Evolutionary conservation across 1,140 invertebrate species (phyloP), one percentile per base, ranked within the genome.

Genomic region (Amyelois transitella): DNA sequence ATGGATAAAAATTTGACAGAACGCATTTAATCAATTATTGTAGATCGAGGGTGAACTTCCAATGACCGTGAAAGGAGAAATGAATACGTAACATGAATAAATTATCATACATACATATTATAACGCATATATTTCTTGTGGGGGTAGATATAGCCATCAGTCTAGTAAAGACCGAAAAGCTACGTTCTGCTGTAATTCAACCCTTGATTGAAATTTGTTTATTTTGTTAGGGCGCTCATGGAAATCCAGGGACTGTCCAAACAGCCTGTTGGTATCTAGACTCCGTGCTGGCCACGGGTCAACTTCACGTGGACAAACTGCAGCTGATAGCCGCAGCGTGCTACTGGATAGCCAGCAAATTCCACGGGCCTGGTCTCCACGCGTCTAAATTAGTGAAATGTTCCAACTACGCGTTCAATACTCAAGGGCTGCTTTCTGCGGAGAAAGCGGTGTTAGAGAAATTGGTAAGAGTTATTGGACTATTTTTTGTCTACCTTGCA

Each of bases 331-430:
- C 73, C 3, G 65, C 76, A 0, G 79, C 81, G 1, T 78, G 77
- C 32, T 86, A 71, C 51, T 86, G 81, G 82, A 75, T 84, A 43
- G 68, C 79, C 0, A 66, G 72, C 53, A 86, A 86, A 48, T 48
- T 74, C 1, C 67, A 75, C 14, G 80, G 77, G 0, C 62, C 61
- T 0, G 52, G 49, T 0, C 22, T 53, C 0, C 43, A 59, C 2
- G 72, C 74, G 0, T 45, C 43, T 0, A 71, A 43, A 12, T 60
- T 86, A 12, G 74, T 82, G 0, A 80, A 60, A 28, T 72, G 20
- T 10, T 63, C 75, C 0, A 64, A 62, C 4, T 18, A 62, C 0
- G 77, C 77, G 0, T 86, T 83, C 50, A 58, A 59, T 0, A 14
- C 51, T 2, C n/a, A 55, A 0, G 43, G 55, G 45, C 51, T 86